These are phyloP conservation scores for Eledona agricola DNA, from an alignment of 2,888 invertebrate genomes.

Conservation along the genomic window DNA sequence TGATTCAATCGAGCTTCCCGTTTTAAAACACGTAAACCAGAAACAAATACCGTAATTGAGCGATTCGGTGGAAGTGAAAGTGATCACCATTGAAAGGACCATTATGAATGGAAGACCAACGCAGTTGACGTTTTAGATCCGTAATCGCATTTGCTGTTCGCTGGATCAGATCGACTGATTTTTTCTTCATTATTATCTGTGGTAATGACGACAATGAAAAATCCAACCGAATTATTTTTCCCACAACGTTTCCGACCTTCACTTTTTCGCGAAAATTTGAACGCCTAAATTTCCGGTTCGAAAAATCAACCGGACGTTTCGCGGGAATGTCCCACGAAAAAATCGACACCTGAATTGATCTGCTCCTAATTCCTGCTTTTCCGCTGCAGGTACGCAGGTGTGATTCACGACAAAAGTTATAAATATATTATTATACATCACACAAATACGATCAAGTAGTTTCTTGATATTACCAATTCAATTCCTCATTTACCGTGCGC, in stretches of 20 bases:
- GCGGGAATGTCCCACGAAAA: too few species aligned
- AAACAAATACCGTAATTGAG: constrained; percentile 16
- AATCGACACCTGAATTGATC: too few species aligned
- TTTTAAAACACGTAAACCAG: neutral
- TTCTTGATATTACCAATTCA: too few species aligned
- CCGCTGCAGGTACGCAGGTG: too few species aligned
- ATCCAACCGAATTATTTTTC: constrained; percentile 26
- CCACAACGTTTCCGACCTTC: constrained; percentile 24
- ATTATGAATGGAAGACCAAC: constrained; percentile 27
- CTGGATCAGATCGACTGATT: constrained; percentile 26
- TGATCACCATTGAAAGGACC: constrained; percentile 25
- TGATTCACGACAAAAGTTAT: too few species aligned
- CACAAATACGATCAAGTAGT: too few species aligned
- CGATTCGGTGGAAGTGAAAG: constrained; percentile 36
- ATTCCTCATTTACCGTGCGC: too few species aligned
- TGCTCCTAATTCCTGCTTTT: too few species aligned
- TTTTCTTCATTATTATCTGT: constrained; percentile 26
- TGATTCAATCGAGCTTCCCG: constrained; percentile 3
- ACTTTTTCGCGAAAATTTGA: too few species aligned
- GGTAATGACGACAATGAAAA: constrained; percentile 34
- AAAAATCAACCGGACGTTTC: too few species aligned
- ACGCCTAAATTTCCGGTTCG: too few species aligned
- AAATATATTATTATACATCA: too few species aligned
- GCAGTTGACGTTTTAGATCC: constrained; percentile 33
- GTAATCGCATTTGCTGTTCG: constrained; percentile 29